These are phyloP conservation scores for Apaloderma vittatum DNA, from an alignment of 2,113 vertebrate species.

Conservation along the genomic window DNA sequence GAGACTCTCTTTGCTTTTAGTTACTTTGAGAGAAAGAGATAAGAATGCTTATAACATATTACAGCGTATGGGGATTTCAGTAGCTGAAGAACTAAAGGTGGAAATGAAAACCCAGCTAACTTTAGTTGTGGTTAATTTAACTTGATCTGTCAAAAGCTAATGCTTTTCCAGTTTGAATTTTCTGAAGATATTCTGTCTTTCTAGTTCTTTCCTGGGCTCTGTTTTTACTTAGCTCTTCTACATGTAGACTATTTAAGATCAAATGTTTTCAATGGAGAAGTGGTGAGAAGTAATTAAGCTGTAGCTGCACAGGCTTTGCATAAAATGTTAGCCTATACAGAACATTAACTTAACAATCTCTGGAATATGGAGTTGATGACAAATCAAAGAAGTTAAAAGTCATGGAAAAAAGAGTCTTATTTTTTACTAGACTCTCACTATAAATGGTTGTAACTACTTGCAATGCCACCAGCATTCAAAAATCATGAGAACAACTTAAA, in stretches of 20 bases:
- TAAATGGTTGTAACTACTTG: neutral
- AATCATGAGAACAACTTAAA: neutral
- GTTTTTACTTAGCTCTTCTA: neutral
- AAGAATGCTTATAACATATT: neutral
- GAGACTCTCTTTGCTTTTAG: neutral
- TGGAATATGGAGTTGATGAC: neutral
- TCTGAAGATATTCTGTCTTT: neutral
- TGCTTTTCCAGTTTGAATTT: neutral
- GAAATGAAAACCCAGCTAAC: neutral
- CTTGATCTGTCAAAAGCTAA: neutral
- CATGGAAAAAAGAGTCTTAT: neutral
- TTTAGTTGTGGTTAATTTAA: neutral
- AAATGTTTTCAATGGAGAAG: neutral
- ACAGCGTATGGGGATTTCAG: neutral
- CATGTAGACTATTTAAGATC: neutral
- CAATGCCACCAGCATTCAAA: neutral
- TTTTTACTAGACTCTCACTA: neutral
- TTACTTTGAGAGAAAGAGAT: neutral
- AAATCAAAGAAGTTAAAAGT: neutral
- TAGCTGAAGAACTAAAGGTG: neutral
- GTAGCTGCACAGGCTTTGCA: neutral
- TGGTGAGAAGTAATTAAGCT: neutral
- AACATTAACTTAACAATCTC: neutral
- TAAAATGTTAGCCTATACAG: neutral
- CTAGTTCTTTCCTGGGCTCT: neutral